These are phyloP conservation scores for Lichenostomus cassidix DNA, from an alignment of 2,113 vertebrate species.

Conservation along the genomic window DNA sequence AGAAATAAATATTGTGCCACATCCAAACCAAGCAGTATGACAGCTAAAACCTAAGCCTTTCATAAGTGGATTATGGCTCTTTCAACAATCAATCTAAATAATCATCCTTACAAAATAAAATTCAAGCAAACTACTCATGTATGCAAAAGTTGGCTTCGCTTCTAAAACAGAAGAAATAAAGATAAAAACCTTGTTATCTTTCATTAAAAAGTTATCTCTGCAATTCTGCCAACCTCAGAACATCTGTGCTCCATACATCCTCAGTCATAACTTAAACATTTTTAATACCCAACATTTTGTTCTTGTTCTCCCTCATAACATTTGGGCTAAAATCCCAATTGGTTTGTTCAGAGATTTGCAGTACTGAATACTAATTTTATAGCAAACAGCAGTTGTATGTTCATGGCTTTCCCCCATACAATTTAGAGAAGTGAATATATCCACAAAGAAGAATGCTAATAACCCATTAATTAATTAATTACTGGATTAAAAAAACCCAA, in stretches of 20 bases:
- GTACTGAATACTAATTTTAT: conserved; percentile 8
- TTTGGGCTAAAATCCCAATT: conserved; percentile 36
- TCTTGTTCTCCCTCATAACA: conserved; percentile 12
- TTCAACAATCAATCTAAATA: conserved; percentile 2
- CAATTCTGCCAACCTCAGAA: conserved; percentile 1
- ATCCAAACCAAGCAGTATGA: neutral
- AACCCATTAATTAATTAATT: neutral
- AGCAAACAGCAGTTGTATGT: neutral
- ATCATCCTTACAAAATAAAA: neutral
- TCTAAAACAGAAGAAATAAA: neutral
- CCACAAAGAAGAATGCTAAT: neutral
- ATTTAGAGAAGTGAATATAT: neutral
- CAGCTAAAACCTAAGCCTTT: neutral
- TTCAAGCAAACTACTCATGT: neutral
- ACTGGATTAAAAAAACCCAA: neutral
- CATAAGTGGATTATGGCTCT: neutral
- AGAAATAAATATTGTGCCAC: neutral
- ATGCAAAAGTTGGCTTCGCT: neutral
- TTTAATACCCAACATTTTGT: conserved; percentile 47
- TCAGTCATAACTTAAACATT: neutral
- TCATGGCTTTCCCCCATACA: neutral
- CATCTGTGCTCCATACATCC: conserved; percentile 33
- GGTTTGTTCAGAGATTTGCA: neutral
- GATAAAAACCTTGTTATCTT: neutral
- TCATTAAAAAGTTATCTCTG: conserved; percentile 12